phyloP scores from a whole-genome alignment of 2,888 invertebrate genomes.

The Allolobophora icterica region DNA sequence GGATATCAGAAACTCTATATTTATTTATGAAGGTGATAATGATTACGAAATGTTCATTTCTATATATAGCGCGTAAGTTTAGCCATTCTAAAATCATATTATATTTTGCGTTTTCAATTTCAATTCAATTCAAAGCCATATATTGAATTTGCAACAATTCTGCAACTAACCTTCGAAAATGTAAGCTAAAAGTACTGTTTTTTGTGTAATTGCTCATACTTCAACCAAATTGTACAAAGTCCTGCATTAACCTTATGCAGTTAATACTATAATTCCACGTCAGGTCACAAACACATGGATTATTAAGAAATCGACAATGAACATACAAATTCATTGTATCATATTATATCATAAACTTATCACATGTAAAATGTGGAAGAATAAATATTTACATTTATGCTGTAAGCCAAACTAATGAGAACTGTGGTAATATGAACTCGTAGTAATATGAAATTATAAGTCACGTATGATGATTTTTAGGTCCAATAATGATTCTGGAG shows the following conservation, averaged over 20 bases:
- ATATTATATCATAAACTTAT: no score
- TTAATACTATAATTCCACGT: no score
- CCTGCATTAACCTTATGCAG: no score
- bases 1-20: no score
- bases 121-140: background rate
- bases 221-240: no score
- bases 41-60: no score
- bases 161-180: background rate
- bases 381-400: background rate
- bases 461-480: conserved; percentile 21
- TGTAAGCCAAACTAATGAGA: no score
- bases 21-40: no score
- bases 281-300: background rate
- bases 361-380: background rate
- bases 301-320: background rate
- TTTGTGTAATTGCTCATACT: no score
- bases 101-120: background rate
- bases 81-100: background rate
- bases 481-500: conserved; percentile 38
- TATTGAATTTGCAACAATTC: no score
- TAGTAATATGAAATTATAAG: background rate
- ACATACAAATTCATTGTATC: no score
- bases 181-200: no score
- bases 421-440: background rate
- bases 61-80: background rate